Evolutionary conservation across 2,113 vertebrate genomes (phyloP), one percentile per base, ranked within the genome.

Genomic region (Todiramphus chloris): DNA sequence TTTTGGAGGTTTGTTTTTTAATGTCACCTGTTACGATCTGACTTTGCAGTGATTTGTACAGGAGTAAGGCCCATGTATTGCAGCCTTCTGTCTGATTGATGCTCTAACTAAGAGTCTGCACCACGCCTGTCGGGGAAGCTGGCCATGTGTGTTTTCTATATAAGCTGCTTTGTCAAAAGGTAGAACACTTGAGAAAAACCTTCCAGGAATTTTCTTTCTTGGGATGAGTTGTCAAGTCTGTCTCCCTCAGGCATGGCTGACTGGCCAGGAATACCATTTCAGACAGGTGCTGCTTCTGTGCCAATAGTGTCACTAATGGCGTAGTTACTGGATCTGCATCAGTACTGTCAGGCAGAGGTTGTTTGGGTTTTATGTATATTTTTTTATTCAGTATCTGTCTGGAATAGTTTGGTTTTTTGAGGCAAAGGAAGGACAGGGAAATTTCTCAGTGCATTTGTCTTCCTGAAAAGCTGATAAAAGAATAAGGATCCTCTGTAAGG

Each of bases 111-210:
- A 24, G 20, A 64, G n/a, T 35, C 24, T n/a, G 15, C 20, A 8
- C 9, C 28, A 41, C n/a, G 23, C 4, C 30, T 86, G 13, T 1
- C 11, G 35, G 53, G 53, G 19, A 51, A 7, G 11, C 33, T 0
- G 0, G 3, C 37, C 9, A 15, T 3, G 24, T 6, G 14, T 58
- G 51, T 35, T 5, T 30, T 14, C 5, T 11, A 1, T 16, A 58
- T 46, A 31, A 51, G 28, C 24, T 53, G 63, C 39, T 21, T 21
- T 82, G 58, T 24, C 43, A 58, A 31, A 28, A 93, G 10, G 55
- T 46, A 24, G 17, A 68, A n/a, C 16, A 3, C 30, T 51, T 50
- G 48, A 16, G 37, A 12, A 30, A 20, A 87, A 43, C 11, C n/a
- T 55, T 37, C 10, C 35, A 72, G 81, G 82, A 50, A n/a, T 69